Evolutionary conservation across 2,113 vertebrate species (phyloP).

Genomic region (Coreoperca whiteheadi): DNA sequence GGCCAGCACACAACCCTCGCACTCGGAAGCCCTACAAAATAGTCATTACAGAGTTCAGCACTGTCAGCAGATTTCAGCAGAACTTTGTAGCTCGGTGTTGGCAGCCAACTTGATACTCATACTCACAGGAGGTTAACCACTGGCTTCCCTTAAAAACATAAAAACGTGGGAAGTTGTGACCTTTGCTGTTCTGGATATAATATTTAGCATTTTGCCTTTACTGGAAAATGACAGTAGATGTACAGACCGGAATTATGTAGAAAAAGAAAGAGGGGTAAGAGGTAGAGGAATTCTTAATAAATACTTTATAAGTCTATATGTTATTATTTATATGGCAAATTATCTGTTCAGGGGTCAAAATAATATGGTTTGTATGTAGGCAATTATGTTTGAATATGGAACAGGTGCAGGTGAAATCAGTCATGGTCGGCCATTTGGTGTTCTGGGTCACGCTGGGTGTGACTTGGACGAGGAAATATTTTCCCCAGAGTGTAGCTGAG

Average conservation of each 20-base stretch:
- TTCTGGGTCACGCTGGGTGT: conserved; percentile 66
- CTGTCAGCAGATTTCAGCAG: conserved; percentile 71
- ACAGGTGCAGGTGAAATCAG: conserved; percentile 65
- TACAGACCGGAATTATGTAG: background rate
- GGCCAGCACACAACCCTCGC: conserved; percentile 42
- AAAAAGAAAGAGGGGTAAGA: too few species aligned
- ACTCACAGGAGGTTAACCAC: conserved; percentile 48
- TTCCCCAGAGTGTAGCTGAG: conserved; percentile 40
- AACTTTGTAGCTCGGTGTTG: conserved; percentile 53
- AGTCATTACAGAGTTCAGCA: conserved; percentile 72
- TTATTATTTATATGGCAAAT: too few species aligned
- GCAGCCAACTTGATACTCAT: conserved; percentile 45
- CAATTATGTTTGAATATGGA: too few species aligned
- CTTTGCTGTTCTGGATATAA: conserved; percentile 49
- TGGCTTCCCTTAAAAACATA: conserved; percentile 30
- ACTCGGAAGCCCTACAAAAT: conserved; percentile 64
- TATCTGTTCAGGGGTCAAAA: too few species aligned
- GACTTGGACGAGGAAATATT: conserved; percentile 53
- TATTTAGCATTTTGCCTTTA: background rate
- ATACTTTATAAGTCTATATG: too few species aligned
- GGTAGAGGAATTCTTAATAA: too few species aligned
- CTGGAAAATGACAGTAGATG: background rate
- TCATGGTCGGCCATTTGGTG: conserved; percentile 58
- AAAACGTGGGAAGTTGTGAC: conserved; percentile 56
- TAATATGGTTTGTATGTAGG: too few species aligned